Evolutionary conservation across 1,140 invertebrate genomes (phyloP).

Genomic region (Euglossa dilemma): DNA sequence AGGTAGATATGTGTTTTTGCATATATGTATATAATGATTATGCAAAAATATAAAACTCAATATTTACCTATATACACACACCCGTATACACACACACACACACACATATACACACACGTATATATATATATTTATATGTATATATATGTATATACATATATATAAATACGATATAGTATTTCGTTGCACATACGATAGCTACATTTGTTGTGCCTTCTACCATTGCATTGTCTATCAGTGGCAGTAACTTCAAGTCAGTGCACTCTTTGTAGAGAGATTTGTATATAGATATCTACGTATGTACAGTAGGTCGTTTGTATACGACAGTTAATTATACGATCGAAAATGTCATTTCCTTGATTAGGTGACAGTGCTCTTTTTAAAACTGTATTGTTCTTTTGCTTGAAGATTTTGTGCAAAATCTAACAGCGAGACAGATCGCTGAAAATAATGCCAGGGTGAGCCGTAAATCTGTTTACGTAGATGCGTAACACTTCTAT

Average conservation of each 20-base stretch:
- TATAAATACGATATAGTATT: not conserved
- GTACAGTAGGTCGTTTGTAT: slow-evolving; percentile 13
- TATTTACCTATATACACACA: rapidly evolving
- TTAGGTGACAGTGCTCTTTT: slow-evolving; percentile 45
- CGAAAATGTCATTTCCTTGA: slow-evolving; percentile 46
- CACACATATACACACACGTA: no score
- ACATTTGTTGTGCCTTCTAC: slow-evolving; percentile 10
- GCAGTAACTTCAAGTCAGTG: slow-evolving; percentile 53
- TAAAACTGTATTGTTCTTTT: not conserved
- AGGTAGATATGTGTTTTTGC: not conserved
- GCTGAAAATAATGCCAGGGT: slow-evolving; percentile 57
- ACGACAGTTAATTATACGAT: slow-evolving; percentile 23
- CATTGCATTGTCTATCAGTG: slow-evolving; percentile 35
- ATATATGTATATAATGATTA: not conserved
- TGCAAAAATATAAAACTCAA: no score
- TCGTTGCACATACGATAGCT: not conserved
- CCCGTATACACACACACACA: not conserved
- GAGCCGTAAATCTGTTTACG: slow-evolving; percentile 37
- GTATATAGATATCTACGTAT: slow-evolving; percentile 11
- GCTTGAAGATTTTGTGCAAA: slow-evolving; percentile 8
- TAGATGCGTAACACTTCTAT: slow-evolving; percentile 18
- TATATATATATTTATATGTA: no score
- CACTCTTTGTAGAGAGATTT: slow-evolving; percentile 39
- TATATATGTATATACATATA: not conserved
- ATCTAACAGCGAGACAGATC: slow-evolving; percentile 9